Conservation (phyloP, 2,113 vertebrate genomes). For the Poeciliopsis turrubarensis region DNA sequence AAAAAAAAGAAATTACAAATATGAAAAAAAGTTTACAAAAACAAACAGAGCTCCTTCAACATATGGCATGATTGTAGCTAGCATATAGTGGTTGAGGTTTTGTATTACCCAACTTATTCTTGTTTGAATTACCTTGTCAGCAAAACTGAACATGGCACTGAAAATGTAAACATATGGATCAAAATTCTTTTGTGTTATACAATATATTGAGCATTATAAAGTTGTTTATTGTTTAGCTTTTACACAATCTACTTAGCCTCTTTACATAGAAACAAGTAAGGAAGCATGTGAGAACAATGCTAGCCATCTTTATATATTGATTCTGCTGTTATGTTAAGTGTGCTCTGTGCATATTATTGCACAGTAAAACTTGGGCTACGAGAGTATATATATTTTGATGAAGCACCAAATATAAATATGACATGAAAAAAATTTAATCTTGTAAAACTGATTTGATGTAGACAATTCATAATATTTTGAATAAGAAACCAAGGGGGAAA, state of each 20-base stretch:
- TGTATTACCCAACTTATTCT: too few species aligned
- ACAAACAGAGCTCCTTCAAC: too few species aligned
- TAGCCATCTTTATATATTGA: not conserved
- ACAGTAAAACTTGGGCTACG: not conserved
- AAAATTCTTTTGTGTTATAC: too few species aligned
- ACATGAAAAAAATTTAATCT: not conserved
- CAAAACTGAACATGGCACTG: too few species aligned
- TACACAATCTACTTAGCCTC: not conserved
- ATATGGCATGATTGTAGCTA: too few species aligned
- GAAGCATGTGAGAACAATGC: not conserved
- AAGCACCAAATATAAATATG: not conserved
- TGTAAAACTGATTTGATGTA: not conserved
- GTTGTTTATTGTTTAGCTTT: not conserved
- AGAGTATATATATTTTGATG: not conserved
- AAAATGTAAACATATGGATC: too few species aligned
- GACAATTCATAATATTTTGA: not conserved
- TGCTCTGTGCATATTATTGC: not conserved
- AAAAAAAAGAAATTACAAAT: too few species aligned
- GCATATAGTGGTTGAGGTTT: too few species aligned
- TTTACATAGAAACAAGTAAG: not conserved
- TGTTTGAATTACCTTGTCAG: too few species aligned
- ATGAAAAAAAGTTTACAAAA: too few species aligned
- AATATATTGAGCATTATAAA: not conserved
- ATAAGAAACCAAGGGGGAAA: not conserved
- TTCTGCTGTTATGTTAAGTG: not conserved